Evolutionary conservation across 64 coral and sea anemone species (phyloP), one percentile per base, ranked within the genome.

Genomic region (Dendrophyllia cribrosa): DNA sequence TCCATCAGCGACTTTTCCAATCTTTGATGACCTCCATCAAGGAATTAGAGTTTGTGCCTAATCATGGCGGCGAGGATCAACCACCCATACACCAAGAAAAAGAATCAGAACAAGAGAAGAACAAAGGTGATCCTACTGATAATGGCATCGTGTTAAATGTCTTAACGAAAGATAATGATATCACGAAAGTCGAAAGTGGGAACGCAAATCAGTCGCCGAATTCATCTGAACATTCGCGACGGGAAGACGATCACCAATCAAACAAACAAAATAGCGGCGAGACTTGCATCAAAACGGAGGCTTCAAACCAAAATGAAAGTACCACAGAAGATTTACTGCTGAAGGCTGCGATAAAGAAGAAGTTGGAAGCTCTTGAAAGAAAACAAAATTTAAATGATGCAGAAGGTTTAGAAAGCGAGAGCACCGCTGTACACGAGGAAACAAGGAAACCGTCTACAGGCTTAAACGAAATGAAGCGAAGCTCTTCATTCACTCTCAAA

Each of bases 401-500:
- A 3, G 43, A 72, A 22, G 15, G 11, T 60, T 13, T 47, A 58
- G 5, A 20, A 88, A 88, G 24, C 50, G 72, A 88, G 6, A 34
- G 10, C 22, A 59, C 4, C 0, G 1, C 19, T 15, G 6, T 9
- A 25, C 21, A 59, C 0, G 12, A 25, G 24, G 60, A 46, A 23
- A 4, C 8, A 3, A 14, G 23, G 45, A 84, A 69, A 20, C 17
- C 44, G 5, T 48, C 45, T 24, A 15, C 58, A 13, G 46, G 8
- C 9, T 66, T 26, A 51, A 66, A 44, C 5, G 86, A 74, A 74
- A 25, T 74, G 19, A 74, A 76, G 34, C 86, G 70, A 12, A 72
- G 70, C 51, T 45, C 86, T 14, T 88, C 70, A 7, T 43, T 59
- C n/a, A 59, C 50, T 19, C 50, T 72, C 4, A 72, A 25, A 62